Conservation (phyloP, 2,797 vertebrate species). For the Pangasius djambal region DNA sequence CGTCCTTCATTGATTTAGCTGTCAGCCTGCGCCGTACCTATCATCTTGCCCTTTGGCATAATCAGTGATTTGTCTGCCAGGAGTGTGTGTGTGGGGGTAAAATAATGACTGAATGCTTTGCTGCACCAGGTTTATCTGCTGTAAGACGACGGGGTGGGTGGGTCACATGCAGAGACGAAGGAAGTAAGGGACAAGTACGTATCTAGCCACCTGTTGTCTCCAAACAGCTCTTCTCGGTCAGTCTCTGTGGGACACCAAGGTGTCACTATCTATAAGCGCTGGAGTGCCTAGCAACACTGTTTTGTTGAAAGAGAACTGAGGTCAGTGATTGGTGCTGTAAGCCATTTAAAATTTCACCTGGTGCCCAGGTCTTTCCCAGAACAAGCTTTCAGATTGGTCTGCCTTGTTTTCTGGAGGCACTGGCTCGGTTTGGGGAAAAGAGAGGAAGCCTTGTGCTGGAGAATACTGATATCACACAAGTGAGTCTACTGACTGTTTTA, state of each 20-base stretch:
- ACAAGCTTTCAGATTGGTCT: background rate
- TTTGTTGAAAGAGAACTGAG: conserved; percentile 19
- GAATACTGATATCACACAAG: conserved; percentile 7
- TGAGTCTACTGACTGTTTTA: background rate
- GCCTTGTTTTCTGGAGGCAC: conserved; percentile 64
- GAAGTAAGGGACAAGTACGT: conserved; percentile 37
- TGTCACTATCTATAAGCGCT: background rate
- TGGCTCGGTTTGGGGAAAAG: conserved; percentile 36
- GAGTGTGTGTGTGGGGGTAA: conserved; percentile 21
- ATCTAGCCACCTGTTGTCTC: background rate
- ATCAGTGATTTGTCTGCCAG: conserved; percentile 59
- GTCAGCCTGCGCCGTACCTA: conserved; percentile 51
- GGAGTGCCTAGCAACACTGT: background rate
- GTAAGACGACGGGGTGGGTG: conserved; percentile 2
- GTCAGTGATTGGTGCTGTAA: conserved; percentile 44
- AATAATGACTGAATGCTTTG: conserved; percentile 52
- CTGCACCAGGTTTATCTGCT: conserved; percentile 51
- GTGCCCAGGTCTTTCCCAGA: conserved; percentile 48
- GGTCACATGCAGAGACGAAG: background rate
- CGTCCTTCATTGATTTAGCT: conserved; percentile 57
- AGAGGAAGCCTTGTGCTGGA: conserved; percentile 38
- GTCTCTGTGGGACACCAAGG: background rate
- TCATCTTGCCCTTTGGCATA: conserved; percentile 58
- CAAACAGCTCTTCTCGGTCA: background rate
- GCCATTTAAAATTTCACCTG: conserved; percentile 66